Percentiles rank a stretch among this genome's conserved stretches.
Evolutionary conservation across 1,140 invertebrate species (phyloP).

Genomic region (Pseudobourletiella spinata): DNA sequence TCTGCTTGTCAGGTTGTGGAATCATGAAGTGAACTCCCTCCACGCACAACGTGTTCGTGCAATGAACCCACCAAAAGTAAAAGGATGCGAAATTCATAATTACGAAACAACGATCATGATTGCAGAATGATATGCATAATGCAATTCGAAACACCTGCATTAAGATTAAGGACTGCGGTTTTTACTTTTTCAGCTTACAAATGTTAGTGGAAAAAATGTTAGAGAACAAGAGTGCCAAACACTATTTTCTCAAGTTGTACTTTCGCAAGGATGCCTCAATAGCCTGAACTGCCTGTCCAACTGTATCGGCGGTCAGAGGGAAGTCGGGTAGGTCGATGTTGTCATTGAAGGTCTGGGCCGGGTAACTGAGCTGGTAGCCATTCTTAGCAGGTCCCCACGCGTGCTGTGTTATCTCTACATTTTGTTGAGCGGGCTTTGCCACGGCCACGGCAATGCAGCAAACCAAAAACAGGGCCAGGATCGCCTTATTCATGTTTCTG

Average conservation of each 20-base stretch:
- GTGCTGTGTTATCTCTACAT: background rate
- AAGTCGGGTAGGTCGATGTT: background rate
- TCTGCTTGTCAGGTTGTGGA: too few relatives aligned
- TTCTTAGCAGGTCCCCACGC: background rate
- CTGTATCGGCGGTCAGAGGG: background rate
- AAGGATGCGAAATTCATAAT: too few relatives aligned
- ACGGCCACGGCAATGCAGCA: background rate
- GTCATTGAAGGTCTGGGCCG: background rate
- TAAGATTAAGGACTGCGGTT: too few relatives aligned
- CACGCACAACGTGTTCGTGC: too few relatives aligned
- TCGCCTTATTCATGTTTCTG: background rate
- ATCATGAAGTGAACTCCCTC: too few relatives aligned
- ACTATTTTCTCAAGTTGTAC: background rate
- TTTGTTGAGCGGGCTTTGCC: background rate
- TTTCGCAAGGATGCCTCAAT: background rate
- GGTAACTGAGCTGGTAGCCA: background rate
- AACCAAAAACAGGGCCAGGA: background rate
- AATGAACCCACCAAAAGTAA: too few relatives aligned
- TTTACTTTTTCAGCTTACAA: too few relatives aligned
- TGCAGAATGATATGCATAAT: too few relatives aligned
- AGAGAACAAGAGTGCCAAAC: too few relatives aligned
- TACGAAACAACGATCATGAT: too few relatives aligned
- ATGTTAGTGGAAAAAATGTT: too few relatives aligned
- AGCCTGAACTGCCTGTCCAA: background rate
- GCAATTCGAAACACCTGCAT: too few relatives aligned